phyloP scores from a whole-genome alignment of 2,113 vertebrate genomes.

The Rhinolophus ferrumequinum region DNA sequence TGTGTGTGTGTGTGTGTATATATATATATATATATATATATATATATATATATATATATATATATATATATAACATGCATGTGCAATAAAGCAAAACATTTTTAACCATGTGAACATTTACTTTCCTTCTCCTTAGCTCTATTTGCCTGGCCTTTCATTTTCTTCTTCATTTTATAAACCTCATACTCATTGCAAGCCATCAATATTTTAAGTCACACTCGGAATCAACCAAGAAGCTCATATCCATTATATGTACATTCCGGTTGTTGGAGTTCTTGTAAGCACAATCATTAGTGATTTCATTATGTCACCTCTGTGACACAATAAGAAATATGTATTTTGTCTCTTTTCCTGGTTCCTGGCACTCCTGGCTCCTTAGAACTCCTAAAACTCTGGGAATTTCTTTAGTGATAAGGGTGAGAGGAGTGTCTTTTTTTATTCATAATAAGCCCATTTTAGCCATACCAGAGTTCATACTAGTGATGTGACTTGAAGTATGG shows the following conservation, averaged over 20 bases:
- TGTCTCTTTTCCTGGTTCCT: neutral
- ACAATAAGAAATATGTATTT: neutral
- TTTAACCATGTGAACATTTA: neutral
- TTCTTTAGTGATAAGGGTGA: neutral
- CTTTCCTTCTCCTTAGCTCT: neutral
- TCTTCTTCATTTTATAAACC: neutral
- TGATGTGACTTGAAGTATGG: neutral
- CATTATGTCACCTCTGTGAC: neutral
- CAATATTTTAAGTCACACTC: neutral
- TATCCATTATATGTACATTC: neutral
- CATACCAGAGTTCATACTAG: neutral
- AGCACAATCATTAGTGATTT: neutral
- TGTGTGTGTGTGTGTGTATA: too few relatives aligned
- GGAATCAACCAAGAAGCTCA: neutral
- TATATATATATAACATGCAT: neutral
- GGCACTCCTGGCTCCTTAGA: neutral
- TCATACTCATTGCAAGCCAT: neutral
- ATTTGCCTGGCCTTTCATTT: neutral
- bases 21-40: too few relatives aligned
- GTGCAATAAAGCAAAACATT: neutral
- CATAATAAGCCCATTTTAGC: neutral
- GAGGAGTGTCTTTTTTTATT: neutral
- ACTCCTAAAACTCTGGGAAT: neutral
- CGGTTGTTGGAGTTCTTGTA: neutral
- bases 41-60: too few relatives aligned